Base-by-base conservation (phyloP, 2,888 invertebrate genomes). In the Apeira syringaria region DNA sequence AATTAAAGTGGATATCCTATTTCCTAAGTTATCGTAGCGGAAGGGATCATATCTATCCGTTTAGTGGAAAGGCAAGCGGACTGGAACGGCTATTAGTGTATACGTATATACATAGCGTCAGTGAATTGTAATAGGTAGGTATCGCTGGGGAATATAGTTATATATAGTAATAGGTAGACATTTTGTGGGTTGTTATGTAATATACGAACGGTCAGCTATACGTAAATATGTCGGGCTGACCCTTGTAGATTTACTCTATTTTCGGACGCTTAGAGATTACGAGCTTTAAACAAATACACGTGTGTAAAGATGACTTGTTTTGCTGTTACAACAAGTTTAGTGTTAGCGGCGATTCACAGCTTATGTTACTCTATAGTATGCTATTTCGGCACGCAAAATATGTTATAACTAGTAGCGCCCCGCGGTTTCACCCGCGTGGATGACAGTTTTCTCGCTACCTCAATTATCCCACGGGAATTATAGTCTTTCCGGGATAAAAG, bases 1-100 rank as follows among this genome's bases (percentile, higher is more conserved):
- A 59, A 47, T 49, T 50, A 47, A 47, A 37, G 38, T 43, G 34
- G 41, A 43, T 36, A 56, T 43, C 51, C 50, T 53, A 54, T 56
- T 56, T 52, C 50, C 48, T 37, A 47, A 47, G 36, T 52, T 46
- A 61, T 57, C 57, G 50, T 56, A 52, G 37, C 57, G 60, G 57
- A 63, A 64, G 53, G 64, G 59, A 61, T 64, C 53, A 53, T 52
- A 41, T 41, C 44, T 47, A 43, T 30, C 47, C 40, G 29, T 46
- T 50, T 44, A 49, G 40, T 42, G 36, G 35, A 42, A 47, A 39
- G 49, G 40, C 38, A 39, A 46, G 39, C 45, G 39, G 30, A 35
- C 45, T 46, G 45, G 39, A 46, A 46, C 27, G 24, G 31, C 45
- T 46, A 46, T 46, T 46, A 46, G 27, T 27, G 35, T 35, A 35